These are phyloP conservation scores for Nerophis lumbriciformis DNA, from an alignment of 2,113 vertebrate genomes.

Conservation along the genomic window DNA sequence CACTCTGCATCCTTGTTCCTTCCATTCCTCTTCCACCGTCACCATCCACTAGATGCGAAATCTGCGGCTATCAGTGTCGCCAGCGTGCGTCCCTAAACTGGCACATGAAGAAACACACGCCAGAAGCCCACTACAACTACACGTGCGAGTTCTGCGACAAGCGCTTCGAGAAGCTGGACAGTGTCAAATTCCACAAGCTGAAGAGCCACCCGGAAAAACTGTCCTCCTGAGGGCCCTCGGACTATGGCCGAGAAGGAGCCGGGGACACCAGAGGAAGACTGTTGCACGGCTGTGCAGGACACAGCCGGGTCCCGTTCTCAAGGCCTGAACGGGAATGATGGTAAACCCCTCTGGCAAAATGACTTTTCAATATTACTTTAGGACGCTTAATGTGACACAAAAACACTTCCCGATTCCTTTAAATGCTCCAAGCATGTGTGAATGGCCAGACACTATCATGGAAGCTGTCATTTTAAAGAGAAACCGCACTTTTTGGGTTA, in stretches of 20 bases:
- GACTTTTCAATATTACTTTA: no score
- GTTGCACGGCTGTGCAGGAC: constrained; percentile 51
- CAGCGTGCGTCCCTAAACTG: constrained; percentile 90
- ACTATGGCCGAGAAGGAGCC: neutral
- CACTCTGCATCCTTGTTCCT: neutral
- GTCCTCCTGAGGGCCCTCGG: constrained; percentile 51
- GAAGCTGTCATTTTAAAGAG: no score
- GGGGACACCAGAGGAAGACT: constrained; percentile 2
- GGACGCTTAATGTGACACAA: no score
- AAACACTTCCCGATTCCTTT: no score
- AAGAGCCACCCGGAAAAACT: constrained; percentile 87
- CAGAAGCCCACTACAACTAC: constrained; percentile 84
- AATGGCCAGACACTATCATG: no score
- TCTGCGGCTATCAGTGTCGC: constrained; percentile 91
- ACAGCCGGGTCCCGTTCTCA: constrained; percentile 8
- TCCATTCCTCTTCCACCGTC: neutral
- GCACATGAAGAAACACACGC: constrained; percentile 92
- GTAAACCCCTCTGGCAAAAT: neutral
- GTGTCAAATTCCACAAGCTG: constrained; percentile 88
- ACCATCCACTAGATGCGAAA: constrained; percentile 77
- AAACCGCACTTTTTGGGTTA: no score
- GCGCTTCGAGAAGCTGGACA: constrained; percentile 87
- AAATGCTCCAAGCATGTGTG: no score
- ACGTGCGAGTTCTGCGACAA: constrained; percentile 87
- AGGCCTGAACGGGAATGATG: neutral